Conservation (phyloP, 2,113 vertebrate genomes). For the Hyaena hyaena region DNA sequence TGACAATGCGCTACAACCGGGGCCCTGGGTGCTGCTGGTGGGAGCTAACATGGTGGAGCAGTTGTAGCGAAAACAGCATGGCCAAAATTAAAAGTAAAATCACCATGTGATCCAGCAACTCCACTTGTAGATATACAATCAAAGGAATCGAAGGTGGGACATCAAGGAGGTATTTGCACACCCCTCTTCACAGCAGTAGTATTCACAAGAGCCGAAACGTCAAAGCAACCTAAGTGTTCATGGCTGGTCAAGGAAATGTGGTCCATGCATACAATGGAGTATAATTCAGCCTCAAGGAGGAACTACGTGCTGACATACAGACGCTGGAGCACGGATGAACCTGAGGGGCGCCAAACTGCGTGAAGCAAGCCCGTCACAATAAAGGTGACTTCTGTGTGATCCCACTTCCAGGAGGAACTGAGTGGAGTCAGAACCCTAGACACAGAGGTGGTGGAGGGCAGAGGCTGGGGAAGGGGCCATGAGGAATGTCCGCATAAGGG, state of each 20-base stretch:
- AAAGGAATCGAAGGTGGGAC: not conserved
- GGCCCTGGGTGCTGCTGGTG: rapidly evolving
- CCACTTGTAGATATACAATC: too few relatives aligned
- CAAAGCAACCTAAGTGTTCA: not conserved
- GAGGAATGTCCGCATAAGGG: too few relatives aligned
- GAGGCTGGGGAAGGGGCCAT: not conserved
- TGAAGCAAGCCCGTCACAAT: not conserved
- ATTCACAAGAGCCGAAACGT: not conserved
- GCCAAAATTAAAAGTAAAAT: not conserved
- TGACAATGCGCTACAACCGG: not conserved
- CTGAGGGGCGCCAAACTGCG: too few relatives aligned
- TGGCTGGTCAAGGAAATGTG: not conserved
- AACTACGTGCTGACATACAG: not conserved
- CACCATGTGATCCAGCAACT: too few relatives aligned
- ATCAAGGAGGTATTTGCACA: not conserved
- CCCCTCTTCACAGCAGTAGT: not conserved
- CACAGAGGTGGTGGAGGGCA: not conserved
- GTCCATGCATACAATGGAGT: too few relatives aligned
- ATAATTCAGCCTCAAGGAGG: not conserved
- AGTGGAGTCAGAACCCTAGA: not conserved
- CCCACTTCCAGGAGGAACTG: not conserved
- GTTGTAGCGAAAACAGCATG: not conserved
- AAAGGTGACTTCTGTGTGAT: not conserved
- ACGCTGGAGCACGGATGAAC: too few relatives aligned
- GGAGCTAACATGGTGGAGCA: too few relatives aligned